Percentiles rank a stretch among this genome's conserved stretches.
phyloP scores from a whole-genome alignment of 2,888 invertebrate genomes.

The Nephrotoma flavescens region DNA sequence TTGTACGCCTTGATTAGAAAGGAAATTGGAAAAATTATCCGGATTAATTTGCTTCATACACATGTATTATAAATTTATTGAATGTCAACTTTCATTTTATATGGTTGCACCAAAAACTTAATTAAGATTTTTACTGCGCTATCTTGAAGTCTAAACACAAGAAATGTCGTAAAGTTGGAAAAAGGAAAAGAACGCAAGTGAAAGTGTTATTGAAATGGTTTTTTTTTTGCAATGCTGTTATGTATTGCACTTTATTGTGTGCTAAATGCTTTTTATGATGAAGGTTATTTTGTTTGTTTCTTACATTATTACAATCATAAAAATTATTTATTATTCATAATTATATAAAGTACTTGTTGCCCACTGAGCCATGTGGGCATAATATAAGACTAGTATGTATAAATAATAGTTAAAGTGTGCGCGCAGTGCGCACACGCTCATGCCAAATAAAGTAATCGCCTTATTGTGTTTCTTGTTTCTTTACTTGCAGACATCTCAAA shows the following conservation, averaged over 20 bases:
- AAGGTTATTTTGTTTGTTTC: neutral
- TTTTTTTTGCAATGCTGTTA: neutral
- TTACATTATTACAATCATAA: neutral
- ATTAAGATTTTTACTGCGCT: neutral
- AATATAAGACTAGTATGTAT: neutral
- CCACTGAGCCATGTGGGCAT: neutral
- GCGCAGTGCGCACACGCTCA: neutral
- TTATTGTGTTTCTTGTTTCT: neutral
- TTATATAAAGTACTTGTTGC: neutral
- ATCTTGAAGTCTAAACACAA: neutral
- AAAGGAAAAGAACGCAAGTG: neutral
- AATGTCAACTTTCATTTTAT: neutral
- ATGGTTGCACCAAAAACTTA: neutral
- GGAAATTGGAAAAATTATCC: neutral
- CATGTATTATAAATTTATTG: neutral
- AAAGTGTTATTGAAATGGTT: neutral
- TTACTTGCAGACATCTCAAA: neutral
- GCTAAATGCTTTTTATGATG: neutral
- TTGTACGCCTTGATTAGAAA: neutral
- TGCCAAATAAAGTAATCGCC: neutral
- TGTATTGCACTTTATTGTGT: neutral
- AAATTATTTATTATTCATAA: neutral
- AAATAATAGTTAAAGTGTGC: neutral
- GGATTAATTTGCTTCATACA: neutral
- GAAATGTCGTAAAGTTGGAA: neutral